phyloP scores from a whole-genome alignment of 2,888 invertebrate genomes.

The Agrotis segetum region DNA sequence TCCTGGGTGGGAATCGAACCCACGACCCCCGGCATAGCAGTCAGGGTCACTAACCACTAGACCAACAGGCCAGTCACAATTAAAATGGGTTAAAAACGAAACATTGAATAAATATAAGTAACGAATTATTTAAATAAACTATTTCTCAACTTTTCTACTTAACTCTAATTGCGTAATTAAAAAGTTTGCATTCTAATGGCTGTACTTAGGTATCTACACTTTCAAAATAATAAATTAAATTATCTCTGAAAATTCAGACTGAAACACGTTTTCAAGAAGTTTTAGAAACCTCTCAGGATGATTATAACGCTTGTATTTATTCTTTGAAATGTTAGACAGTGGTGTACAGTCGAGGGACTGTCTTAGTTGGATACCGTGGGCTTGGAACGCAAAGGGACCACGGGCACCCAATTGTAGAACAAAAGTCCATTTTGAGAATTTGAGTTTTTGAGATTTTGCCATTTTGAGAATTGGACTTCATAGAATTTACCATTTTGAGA shows the following conservation, averaged over 20 bases:
- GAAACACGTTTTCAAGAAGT: constrained; percentile 16
- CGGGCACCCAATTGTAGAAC: no score
- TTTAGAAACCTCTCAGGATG: constrained; percentile 1
- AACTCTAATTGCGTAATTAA: constrained; percentile 7
- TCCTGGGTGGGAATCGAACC: no score
- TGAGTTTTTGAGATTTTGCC: no score
- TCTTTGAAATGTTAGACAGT: background rate
- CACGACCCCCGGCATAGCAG: no score
- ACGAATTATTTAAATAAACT: constrained; percentile 3
- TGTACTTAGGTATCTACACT: constrained; percentile 17
- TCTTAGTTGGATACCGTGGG: no score
- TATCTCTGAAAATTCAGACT: background rate
- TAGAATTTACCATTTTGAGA: no score
- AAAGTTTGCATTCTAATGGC: constrained; percentile 28
- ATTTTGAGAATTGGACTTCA: no score
- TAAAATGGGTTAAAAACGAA: background rate
- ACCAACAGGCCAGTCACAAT: no score
- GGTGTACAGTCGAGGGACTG: background rate
- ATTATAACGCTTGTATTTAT: background rate
- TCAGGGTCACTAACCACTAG: no score
- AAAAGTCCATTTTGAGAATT: no score
- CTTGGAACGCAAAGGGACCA: no score
- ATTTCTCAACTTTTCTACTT: constrained; percentile 15
- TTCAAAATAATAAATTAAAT: constrained; percentile 32
- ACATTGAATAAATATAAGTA: background rate